Conservation (phyloP, 2,797 vertebrate genomes). For the Pangasius mekongensis region DNA sequence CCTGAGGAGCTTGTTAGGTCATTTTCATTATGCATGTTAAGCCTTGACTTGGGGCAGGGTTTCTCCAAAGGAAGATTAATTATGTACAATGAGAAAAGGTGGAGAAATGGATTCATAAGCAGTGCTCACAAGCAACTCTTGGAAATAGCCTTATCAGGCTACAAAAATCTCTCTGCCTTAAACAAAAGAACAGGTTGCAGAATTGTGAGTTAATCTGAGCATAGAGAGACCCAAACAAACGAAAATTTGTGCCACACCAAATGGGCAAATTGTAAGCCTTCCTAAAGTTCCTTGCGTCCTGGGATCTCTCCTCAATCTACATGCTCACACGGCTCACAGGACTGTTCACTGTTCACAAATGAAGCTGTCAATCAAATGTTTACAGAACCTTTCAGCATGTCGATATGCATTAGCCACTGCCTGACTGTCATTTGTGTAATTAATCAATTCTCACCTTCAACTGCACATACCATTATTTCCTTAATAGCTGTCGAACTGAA, state of each 20-base stretch:
- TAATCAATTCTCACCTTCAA: conserved; percentile 73
- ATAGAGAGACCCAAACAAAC: not conserved
- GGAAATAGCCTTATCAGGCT: conserved; percentile 20
- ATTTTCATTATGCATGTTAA: conserved; percentile 82
- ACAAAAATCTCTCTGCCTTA: conserved; percentile 26
- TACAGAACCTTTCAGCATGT: conserved; percentile 73
- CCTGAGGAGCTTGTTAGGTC: conserved; percentile 79
- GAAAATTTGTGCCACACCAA: not conserved
- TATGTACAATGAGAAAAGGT: conserved; percentile 70
- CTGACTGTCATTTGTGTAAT: conserved; percentile 78
- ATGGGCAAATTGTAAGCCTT: not conserved
- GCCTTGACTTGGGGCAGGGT: conserved; percentile 75
- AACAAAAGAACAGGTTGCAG: conserved; percentile 20
- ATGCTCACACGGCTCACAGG: not conserved
- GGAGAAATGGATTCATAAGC: conserved; percentile 67
- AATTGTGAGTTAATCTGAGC: conserved; percentile 13
- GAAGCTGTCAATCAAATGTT: conserved; percentile 75
- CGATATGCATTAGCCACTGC: conserved; percentile 77
- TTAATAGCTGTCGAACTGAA: conserved; percentile 66
- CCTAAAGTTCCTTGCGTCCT: not conserved
- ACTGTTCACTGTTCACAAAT: conserved; percentile 59
- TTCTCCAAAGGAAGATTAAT: conserved; percentile 72
- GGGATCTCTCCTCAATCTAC: conserved; percentile 8
- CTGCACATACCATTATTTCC: conserved; percentile 70
- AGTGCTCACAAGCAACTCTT: conserved; percentile 48